Base-by-base conservation (phyloP, 2,888 invertebrate species). In the Epirrhoe alternata region DNA sequence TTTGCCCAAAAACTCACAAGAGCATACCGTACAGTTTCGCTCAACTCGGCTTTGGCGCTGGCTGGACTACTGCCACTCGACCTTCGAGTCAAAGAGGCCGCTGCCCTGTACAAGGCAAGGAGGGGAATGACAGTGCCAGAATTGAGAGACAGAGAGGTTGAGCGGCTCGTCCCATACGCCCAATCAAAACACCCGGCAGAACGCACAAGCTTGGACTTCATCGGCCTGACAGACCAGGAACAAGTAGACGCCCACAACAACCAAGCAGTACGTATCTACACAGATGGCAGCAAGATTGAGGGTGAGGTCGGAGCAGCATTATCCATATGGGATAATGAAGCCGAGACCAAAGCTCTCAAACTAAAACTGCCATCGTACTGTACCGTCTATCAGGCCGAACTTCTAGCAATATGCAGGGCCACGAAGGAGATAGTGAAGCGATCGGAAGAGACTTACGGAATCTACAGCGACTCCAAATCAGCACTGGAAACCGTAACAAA, bases 11-110 rank as follows among this genome's bases (percentile, higher is more conserved):
- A 49, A n/a, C 35, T 54, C 49, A 8, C 17, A 6, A 30, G 61
- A 61, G 45, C 50, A 58, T 38, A 61, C 65, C n/a, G 54, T 7
- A 54, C 54, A 0, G 54, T 54, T 38, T 54, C 59, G 0, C 59
- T 50, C 1, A 50, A 59, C 24, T 47, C 59, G 5, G 59, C 51
- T 7, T 38, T 59, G 14, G 3, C 64, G 16, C 45, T 68, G 42
- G 35, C 62, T 4, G 62, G 66, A 14, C 17, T 62, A 5, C 51
- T 66, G 1, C 67, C 67, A 3, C 54, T 68, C 0, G 68, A 68
- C 58, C 30, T 68, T 1, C 17, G 64, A 16, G 42, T 68, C 2
- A 31, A 45, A n/a, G 65, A 63, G 24, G 24, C 24, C 24, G 24
- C 24, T 24, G 24, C 24, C 24, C 24, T 24, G 24, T 24, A 24